Percentiles rank a stretch among this genome's conserved stretches.
Conservation (phyloP, 1,140 invertebrate species). For the Zophobas atratus region DNA sequence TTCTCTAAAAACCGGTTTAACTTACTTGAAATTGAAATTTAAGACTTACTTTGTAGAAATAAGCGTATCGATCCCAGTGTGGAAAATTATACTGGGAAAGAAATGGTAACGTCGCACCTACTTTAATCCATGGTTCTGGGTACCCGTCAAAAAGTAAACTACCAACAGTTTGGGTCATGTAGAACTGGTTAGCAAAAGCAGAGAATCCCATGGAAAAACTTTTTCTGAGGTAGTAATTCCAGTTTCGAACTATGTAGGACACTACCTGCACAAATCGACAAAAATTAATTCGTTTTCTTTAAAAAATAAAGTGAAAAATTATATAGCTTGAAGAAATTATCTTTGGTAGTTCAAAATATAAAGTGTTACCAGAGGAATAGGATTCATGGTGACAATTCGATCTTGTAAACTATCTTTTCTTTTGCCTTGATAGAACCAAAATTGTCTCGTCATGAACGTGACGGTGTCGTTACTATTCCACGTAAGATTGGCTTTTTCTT, state of each 20-base stretch:
- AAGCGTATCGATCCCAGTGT: conserved; percentile 80
- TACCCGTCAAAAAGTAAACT: conserved; percentile 86
- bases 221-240: too few relatives aligned
- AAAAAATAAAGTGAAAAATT: too few relatives aligned
- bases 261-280: too few relatives aligned
- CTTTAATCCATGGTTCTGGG: conserved; percentile 77
- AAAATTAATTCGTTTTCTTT: too few relatives aligned
- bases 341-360: not conserved
- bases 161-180: conserved; percentile 55
- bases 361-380: conserved; percentile 77
- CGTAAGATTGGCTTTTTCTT: conserved; percentile 79
- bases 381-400: conserved; percentile 66
- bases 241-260: too few relatives aligned
- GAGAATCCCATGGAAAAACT: conserved; percentile 69
- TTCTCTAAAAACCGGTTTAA: conserved; percentile 71
- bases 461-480: conserved; percentile 77
- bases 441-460: conserved; percentile 81
- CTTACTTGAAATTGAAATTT: too few relatives aligned
- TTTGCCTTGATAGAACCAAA: conserved; percentile 80
- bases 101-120: conserved; percentile 74
- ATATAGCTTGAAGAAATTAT: too few relatives aligned
- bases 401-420: conserved; percentile 71
- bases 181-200: conserved; percentile 74
- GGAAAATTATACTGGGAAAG: conserved; percentile 72
- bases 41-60: conserved; percentile 76